Percentiles rank a stretch among this genome's conserved stretches.
phyloP scores from a whole-genome alignment of 2,888 invertebrate species.

The Hemicrepidius hirtus region DNA sequence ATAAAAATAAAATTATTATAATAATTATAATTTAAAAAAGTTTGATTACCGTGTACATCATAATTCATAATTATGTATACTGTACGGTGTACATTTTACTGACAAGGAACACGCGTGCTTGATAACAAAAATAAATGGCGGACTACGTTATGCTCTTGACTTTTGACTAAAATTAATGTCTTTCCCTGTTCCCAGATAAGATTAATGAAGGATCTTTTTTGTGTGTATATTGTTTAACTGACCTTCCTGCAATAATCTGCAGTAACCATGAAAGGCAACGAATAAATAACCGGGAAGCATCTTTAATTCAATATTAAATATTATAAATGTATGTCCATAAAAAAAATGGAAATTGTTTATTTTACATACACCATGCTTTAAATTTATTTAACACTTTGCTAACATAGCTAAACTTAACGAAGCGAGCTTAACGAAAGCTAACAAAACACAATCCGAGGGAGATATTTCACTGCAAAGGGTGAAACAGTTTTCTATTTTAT shows the following conservation, averaged over 20 bases:
- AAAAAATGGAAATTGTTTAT: no score
- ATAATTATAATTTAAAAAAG: background rate
- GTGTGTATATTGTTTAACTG: conserved; percentile 29
- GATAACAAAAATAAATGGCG: conserved; percentile 44
- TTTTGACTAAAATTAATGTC: conserved; percentile 44
- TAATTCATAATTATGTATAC: conserved; percentile 36
- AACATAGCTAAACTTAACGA: no score
- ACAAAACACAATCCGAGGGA: no score
- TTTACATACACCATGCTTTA: no score
- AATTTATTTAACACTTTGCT: no score
- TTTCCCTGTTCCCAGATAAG: conserved; percentile 39
- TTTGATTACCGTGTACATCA: conserved; percentile 13
- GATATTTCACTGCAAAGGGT: no score
- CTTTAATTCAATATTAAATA: background rate
- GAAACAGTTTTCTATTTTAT: no score
- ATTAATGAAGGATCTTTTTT: conserved; percentile 41
- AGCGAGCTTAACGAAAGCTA: no score
- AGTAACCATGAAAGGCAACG: conserved; percentile 2
- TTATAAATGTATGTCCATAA: no score
- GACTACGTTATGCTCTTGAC: conserved; percentile 41
- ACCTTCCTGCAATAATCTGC: conserved; percentile 4
- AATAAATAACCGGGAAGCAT: conserved; percentile 1
- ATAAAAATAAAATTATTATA: background rate
- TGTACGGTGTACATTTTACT: conserved; percentile 30
- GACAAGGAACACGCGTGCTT: conserved; percentile 41